Conservation (phyloP, 2,113 vertebrate species). For the Psilopsiagon aymara region DNA sequence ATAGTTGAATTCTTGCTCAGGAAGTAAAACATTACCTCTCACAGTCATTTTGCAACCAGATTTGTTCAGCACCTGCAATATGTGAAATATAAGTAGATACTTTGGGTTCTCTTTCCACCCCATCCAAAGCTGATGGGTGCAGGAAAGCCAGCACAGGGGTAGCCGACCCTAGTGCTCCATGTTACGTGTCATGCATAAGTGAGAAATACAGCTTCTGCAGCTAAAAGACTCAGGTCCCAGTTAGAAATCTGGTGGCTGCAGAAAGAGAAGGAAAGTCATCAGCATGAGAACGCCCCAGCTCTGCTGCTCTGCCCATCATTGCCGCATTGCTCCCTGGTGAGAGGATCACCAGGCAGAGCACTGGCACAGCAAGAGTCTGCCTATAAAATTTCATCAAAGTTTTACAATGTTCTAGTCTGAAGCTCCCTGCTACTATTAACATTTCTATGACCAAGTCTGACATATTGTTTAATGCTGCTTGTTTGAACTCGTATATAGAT, state of each 20-base stretch:
- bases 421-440: neutral
- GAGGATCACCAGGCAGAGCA: neutral
- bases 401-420: neutral
- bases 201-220: neutral
- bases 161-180: neutral
- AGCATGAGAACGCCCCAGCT: neutral
- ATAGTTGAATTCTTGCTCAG: neutral
- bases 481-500: neutral
- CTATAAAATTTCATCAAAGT: neutral
- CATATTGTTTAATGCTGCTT: neutral
- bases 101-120: neutral
- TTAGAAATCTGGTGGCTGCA: neutral
- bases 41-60: neutral
- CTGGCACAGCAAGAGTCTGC: neutral
- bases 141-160: neutral
- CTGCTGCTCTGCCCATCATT: neutral
- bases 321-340: neutral
- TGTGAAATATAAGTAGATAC: neutral
- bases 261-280: neutral
- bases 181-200: neutral
- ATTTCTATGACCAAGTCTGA: neutral
- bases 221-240: neutral
- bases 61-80: neutral
- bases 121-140: neutral
- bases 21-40: neutral